These are phyloP conservation scores for Drosophila parabipectinata DNA, from an alignment of 1,140 invertebrate species.

Conservation along the genomic window DNA sequence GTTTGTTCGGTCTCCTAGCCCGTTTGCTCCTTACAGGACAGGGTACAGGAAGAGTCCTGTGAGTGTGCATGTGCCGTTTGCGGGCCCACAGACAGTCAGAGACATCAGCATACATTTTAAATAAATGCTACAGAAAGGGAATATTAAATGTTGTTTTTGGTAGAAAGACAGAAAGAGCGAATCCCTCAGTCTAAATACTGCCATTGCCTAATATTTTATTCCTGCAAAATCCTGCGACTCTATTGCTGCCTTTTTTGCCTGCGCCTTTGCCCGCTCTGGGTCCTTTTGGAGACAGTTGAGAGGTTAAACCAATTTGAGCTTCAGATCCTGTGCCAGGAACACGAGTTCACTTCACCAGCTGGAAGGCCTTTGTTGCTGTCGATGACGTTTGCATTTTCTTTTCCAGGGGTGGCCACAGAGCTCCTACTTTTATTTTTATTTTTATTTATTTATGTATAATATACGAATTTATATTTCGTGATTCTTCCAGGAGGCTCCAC, in stretches of 20 bases:
- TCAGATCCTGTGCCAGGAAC: constrained; percentile 25
- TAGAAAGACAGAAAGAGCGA: constrained; percentile 2
- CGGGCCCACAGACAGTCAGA: constrained; percentile 55
- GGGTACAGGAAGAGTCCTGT: neutral
- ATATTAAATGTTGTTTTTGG: constrained; percentile 71
- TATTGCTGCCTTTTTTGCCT: neutral
- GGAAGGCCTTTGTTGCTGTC: constrained; percentile 43
- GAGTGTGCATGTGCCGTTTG: constrained; percentile 26
- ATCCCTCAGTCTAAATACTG: constrained; percentile 40
- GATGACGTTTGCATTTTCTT: constrained; percentile 76
- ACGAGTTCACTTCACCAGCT: constrained; percentile 42
- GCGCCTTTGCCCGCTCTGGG: neutral
- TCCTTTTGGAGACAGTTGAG: constrained; percentile 31
- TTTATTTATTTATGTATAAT: constrained; percentile 12
- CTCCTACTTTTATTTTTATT: neutral
- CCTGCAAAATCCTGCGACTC: constrained; percentile 22
- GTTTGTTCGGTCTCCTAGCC: neutral
- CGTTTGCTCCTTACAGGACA: neutral
- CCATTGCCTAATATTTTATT: constrained; percentile 45
- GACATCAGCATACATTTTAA: constrained; percentile 82
- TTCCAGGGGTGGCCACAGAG: constrained; percentile 33
- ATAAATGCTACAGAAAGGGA: constrained; percentile 76
- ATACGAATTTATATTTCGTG: constrained; percentile 3
- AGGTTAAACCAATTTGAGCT: constrained; percentile 68
- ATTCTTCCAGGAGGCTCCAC: constrained; percentile 6